phyloP scores from a whole-genome alignment of 2,888 invertebrate genomes.

The Agrochola lota region DNA sequence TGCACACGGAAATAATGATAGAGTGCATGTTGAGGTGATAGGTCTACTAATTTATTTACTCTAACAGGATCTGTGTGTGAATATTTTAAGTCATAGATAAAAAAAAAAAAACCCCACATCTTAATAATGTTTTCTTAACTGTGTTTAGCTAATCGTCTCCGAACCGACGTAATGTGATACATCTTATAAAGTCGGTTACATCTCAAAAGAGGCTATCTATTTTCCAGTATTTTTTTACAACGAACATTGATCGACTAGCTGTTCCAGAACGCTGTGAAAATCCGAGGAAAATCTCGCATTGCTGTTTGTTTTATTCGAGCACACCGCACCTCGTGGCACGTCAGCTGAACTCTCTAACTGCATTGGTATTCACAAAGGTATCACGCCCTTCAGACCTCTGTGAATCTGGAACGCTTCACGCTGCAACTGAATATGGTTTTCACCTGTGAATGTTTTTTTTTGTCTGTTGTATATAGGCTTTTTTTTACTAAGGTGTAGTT shows the following conservation, averaged over 20 bases:
- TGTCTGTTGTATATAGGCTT: no score
- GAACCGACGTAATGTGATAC: no score
- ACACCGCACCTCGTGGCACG: background rate
- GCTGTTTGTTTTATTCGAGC: background rate
- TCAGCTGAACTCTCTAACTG: background rate
- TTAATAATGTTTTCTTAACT: background rate
- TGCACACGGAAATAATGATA: slow-evolving; percentile 30
- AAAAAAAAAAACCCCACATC: no score
- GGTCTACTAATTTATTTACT: slow-evolving; percentile 7
- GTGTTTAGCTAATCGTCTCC: background rate
- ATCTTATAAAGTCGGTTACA: no score
- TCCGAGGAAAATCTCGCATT: background rate
- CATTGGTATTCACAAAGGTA: slow-evolving; percentile 15
- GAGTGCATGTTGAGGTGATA: slow-evolving; percentile 9
- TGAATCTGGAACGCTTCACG: background rate
- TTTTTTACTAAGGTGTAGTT: background rate
- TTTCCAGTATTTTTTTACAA: background rate
- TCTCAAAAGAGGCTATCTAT: background rate
- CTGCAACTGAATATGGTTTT: slow-evolving; percentile 1
- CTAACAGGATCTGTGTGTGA: background rate
- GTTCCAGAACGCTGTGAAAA: background rate
- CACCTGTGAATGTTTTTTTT: background rate
- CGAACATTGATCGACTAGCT: background rate
- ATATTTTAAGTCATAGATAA: background rate
- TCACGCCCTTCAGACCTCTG: slow-evolving; percentile 9